Evolutionary conservation across 1,140 invertebrate species (phyloP).

Genomic region (Ips typographus): DNA sequence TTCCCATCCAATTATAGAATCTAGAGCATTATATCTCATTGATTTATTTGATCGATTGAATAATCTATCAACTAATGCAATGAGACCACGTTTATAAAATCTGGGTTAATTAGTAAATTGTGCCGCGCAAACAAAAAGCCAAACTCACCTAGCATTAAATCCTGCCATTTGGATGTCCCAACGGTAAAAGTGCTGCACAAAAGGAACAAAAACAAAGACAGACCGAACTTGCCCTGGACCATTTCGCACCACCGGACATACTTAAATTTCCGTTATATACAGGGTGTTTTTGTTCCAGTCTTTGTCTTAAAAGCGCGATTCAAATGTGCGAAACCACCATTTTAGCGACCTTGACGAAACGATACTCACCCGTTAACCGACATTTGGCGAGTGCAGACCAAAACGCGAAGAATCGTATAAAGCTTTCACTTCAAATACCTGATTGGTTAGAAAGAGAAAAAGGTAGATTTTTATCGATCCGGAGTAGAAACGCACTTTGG

Average conservation of each 20-base stretch:
- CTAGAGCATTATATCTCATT: too few species aligned
- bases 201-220: not conserved
- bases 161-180: not conserved
- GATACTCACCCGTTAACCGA: conserved; percentile 15
- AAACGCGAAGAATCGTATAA: too few species aligned
- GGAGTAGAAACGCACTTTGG: too few species aligned
- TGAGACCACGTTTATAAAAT: not conserved
- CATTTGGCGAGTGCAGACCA: conserved; percentile 7
- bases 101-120: conserved; percentile 3
- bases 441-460: too few species aligned
- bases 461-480: too few species aligned
- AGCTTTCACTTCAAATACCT: too few species aligned
- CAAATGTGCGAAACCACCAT: not conserved
- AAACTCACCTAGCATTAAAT: not conserved
- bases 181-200: not conserved
- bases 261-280: not conserved
- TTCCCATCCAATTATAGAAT: too few species aligned
- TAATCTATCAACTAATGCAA: not conserved
- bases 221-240: conserved; percentile 1
- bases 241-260: conserved; percentile 12
- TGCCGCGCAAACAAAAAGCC: not conserved
- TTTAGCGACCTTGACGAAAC: conserved; percentile 5
- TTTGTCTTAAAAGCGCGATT: not conserved
- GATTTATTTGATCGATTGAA: not conserved
- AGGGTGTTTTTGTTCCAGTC: not conserved